A percentile compares a stretch with the other conserved stretches of the same genome.
phyloP scores from a whole-genome alignment of 2,113 vertebrate species.

The Tenrec ecaudatus region DNA sequence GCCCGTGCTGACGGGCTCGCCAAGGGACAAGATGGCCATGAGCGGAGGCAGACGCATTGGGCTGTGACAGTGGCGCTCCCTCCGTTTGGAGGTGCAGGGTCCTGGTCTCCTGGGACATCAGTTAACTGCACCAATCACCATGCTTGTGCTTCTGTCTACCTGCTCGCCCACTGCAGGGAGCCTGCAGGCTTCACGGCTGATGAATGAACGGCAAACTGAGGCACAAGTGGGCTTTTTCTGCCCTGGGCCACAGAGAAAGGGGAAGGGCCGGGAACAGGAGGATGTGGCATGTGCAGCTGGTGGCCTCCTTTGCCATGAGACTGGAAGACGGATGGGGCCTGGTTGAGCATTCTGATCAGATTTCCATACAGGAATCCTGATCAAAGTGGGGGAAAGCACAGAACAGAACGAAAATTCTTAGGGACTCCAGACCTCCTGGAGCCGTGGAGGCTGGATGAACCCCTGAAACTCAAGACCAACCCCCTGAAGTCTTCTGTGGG shows the following conservation, averaged over 20 bases:
- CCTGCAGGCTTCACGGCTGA: too few species aligned
- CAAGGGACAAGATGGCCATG: too few species aligned
- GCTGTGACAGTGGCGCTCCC: background rate
- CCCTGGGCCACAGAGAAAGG: background rate
- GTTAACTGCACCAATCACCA: background rate
- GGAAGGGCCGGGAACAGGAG: background rate
- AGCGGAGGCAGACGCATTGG: accelerated
- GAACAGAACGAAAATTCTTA: background rate
- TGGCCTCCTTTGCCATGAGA: background rate
- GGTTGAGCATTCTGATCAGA: background rate
- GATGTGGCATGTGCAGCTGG: background rate
- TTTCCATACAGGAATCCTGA: background rate
- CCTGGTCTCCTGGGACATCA: background rate
- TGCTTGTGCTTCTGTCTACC: background rate
- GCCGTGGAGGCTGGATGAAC: background rate
- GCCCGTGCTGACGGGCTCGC: background rate
- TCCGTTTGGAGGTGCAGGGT: background rate
- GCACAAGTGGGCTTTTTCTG: background rate
- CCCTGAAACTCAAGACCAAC: background rate
- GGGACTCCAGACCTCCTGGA: background rate
- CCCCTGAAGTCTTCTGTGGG: background rate
- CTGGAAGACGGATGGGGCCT: background rate
- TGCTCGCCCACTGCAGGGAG: background rate
- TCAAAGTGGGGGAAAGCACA: background rate
- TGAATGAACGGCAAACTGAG: background rate